Base-by-base conservation (phyloP, 2,888 invertebrate species). In the Chydorus sphaericus region DNA sequence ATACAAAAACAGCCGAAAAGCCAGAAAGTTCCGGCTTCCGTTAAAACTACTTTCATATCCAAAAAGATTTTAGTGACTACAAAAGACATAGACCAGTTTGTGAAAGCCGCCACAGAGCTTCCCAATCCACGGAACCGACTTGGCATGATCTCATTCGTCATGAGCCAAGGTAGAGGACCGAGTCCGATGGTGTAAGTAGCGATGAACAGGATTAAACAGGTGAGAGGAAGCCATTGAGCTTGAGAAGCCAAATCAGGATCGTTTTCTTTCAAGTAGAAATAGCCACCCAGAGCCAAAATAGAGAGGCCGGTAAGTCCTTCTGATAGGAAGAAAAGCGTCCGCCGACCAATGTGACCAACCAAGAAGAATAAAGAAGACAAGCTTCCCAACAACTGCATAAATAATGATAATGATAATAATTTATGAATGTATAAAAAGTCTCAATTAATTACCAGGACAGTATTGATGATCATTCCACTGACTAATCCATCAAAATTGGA, bases 151-250 rank as follows among this genome's bases (percentile, higher is more conserved):
- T 88, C 87, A 1, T 83, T 79, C 76, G 85, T 79, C 75, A 84
- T 83, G 75, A 89, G 77, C 86, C 87, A 87, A 1, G 87, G 86
- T 44, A 87, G 80, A 0, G 87, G 86, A 0, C 87, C 87, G 65
- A 83, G 80, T 11, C 86, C 86, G 36, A 89, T 65, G 0, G 87
- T 85, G 71, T 89, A 91, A 39, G 85, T 78, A 20, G 86, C 69
- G 20, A 89, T 82, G 69, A 86, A 91, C 2, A 85, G 60, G 48
- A 85, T 83, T 20, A 90, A 69, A 23, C 83, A 78, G 2, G 79
- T 63, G 4, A 91, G 70, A 0, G 87, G 87, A 31, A 88, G 61
- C 82, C 83, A 83, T 0, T 81, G 79, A 2, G 85, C 73, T 18
- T 57, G 59, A 1, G 60, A 58, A 0, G 64, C 64, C 11, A 55